Base-by-base conservation (phyloP, 2,797 vertebrate genomes). In the Cottoperca gobio region DNA sequence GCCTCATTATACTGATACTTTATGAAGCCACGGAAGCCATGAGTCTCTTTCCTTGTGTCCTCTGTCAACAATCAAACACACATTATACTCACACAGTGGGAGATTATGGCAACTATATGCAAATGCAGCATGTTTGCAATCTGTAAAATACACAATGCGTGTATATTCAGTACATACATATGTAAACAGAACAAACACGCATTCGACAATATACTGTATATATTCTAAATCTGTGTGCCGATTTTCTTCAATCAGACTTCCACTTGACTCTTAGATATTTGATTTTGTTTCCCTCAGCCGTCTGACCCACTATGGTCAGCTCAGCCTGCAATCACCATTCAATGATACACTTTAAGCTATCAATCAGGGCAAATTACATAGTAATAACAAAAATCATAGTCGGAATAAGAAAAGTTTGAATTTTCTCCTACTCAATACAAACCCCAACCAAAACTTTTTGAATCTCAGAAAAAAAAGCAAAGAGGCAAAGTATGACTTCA, bases 301-400 rank as follows among this genome's bases (percentile, higher is more conserved):
- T 67, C 59, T 60, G 53, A 63, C 64, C 61, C 16, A 43, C 52
- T 72, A 33, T 40, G 65, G 70, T 85, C 63, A 74, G 17, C 37
- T 79, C 65, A 73, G 53, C 14, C 69, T 78, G 69, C 73, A 86
- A 83, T 90, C 81, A 83, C 55, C 49, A 76, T 65, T 70, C 66
- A 84, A 85, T 78, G 65, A 84, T 60, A 83, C 62, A 79, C 74
- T 66, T 76, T 35, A 68, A 75, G 54, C 59, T 68, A 73, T 86
- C 62, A 86, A 71, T 89, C 86, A 82, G 37, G 37, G 19, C 86
- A 39, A 89, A 89, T 86, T 73, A 70, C 72, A 81, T 5, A 63
- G 67, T 16, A 46, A 86, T 79, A 86, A 65, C 23, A 69, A 49
- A 75, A 73, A 65, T n/a, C 28, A 67, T 1, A 49, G 52, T 42